Evolutionary conservation across 2,888 invertebrate species (phyloP).

Genomic region (Tetheella fluctuosa): DNA sequence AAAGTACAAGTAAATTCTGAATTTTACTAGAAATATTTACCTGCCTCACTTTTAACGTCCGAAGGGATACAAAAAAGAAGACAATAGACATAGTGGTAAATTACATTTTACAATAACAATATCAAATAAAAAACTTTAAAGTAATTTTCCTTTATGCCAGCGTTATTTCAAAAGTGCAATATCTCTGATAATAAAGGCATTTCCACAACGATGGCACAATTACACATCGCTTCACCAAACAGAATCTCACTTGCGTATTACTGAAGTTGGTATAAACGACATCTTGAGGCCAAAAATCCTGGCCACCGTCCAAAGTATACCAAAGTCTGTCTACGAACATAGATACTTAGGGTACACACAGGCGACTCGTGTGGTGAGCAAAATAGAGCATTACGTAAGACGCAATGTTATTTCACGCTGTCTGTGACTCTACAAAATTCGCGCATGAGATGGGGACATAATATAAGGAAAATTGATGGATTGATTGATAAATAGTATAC

Average conservation of each 20-base stretch:
- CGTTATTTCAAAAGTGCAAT: neutral
- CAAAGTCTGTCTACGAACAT: slow-evolving; percentile 55
- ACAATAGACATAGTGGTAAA: too few species aligned
- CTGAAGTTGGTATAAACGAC: slow-evolving; percentile 70
- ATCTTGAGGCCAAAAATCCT: slow-evolving; percentile 82
- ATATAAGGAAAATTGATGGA: too few species aligned
- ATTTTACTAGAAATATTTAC: too few species aligned
- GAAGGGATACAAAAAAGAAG: too few species aligned
- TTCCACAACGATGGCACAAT: slow-evolving; percentile 27
- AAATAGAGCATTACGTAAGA: slow-evolving; percentile 15
- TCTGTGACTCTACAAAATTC: slow-evolving; percentile 11
- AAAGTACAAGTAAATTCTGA: too few species aligned
- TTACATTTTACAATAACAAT: neutral
- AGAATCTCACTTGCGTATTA: slow-evolving; percentile 56
- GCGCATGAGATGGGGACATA: too few species aligned
- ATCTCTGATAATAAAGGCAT: neutral
- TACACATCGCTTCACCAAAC: slow-evolving; percentile 57
- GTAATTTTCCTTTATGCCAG: slow-evolving; percentile 3
- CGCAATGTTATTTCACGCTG: slow-evolving; percentile 11
- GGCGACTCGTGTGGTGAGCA: slow-evolving; percentile 22
- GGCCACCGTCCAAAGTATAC: slow-evolving; percentile 74
- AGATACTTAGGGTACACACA: slow-evolving; percentile 50
- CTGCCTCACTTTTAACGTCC: too few species aligned
- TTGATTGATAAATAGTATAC: too few species aligned
- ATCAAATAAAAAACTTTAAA: neutral